These are phyloP conservation scores for Nematopogon swammerdamellus DNA, from an alignment of 2,888 invertebrate species.

Conservation along the genomic window DNA sequence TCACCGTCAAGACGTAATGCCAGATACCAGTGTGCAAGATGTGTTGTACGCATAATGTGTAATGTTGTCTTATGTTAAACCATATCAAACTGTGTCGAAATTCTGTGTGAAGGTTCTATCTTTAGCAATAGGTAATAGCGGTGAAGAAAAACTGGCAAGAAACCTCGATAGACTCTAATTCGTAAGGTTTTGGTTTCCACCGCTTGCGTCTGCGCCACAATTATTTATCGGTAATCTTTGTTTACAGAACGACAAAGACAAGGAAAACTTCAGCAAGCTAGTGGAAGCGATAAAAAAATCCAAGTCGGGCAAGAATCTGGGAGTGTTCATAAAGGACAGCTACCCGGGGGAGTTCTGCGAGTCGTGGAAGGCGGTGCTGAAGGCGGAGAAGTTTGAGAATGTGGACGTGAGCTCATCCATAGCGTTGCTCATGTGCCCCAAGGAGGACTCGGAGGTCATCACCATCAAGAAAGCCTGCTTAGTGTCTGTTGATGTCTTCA, in stretches of 20 bases:
- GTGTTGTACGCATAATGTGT: no score
- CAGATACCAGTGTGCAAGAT: no score
- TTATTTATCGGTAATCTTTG: no score
- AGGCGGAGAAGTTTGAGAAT: conserved; percentile 76
- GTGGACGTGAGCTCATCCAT: conserved; percentile 83
- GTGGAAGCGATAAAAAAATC: conserved; percentile 81
- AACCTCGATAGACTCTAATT: no score
- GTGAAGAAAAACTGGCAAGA: no score
- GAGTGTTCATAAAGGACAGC: conserved; percentile 90
- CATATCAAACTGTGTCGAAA: no score
- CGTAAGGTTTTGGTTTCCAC: no score
- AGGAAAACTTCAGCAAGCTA: conserved; percentile 78
- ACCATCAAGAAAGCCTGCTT: conserved; percentile 90
- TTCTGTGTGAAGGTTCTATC: no score
- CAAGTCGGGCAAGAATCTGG: conserved; percentile 83
- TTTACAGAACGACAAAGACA: conserved; percentile 92
- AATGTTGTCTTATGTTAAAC: no score
- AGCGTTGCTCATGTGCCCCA: conserved; percentile 87
- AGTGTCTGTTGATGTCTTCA: conserved; percentile 93
- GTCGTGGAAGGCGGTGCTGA: conserved; percentile 79
- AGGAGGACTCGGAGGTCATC: conserved; percentile 90
- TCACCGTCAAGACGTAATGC: no score
- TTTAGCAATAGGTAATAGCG: no score
- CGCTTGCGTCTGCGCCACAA: no score
- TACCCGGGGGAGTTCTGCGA: conserved; percentile 93